Conservation (phyloP, 1,140 invertebrate genomes). For the Brachionus koreanus region DNA sequence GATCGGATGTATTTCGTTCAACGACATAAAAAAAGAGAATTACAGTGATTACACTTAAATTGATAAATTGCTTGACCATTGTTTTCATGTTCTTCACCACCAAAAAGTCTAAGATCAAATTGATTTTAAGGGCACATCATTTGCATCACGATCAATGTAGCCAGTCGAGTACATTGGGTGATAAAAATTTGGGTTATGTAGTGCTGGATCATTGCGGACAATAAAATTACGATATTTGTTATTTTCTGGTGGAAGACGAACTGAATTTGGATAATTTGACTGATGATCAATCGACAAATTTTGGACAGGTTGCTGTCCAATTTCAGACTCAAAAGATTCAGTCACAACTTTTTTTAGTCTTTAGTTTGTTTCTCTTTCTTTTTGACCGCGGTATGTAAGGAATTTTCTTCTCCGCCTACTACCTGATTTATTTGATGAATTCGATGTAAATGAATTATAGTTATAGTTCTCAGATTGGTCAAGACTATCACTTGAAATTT, state of each 20-base stretch:
- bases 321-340: not conserved
- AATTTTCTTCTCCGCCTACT: not conserved
- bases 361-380: not conserved
- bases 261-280: too few species aligned
- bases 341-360: not conserved
- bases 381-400: not conserved
- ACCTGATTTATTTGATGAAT: not conserved
- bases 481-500: not conserved
- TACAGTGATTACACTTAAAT: not conserved
- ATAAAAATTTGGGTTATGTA: not conserved
- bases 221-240: not conserved
- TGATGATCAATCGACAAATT: not conserved
- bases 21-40: not conserved
- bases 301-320: not conserved
- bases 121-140: not conserved
- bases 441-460: not conserved
- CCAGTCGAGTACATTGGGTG: not conserved
- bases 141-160: not conserved
- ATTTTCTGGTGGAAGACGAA: not conserved
- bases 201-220: not conserved
- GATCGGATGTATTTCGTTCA: not conserved
- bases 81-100: not conserved
- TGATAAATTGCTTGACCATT: not conserved
- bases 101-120: not conserved
- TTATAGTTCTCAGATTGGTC: not conserved